These are phyloP conservation scores for Cinara cedri DNA, from an alignment of 2,888 invertebrate genomes.

Conservation along the genomic window DNA sequence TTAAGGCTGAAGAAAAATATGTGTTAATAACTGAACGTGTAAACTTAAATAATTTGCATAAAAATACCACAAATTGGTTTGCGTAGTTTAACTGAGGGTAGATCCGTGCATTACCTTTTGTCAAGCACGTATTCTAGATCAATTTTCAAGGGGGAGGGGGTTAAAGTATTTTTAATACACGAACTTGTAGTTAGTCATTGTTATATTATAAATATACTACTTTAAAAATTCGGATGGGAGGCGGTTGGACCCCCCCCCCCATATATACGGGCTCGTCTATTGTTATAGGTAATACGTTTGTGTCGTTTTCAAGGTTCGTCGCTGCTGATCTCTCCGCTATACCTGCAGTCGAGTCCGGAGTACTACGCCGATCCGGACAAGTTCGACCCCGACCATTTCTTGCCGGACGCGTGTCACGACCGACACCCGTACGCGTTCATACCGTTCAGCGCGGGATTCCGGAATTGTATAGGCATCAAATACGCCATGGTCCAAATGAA, in stretches of 20 bases:
- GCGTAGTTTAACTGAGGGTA: too few species aligned
- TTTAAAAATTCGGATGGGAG: too few species aligned
- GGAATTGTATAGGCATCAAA: conserved; percentile 52
- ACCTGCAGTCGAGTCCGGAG: neutral
- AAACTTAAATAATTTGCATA: neutral
- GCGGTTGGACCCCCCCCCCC: too few species aligned
- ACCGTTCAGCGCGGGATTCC: conserved; percentile 64
- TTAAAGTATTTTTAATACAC: too few species aligned
- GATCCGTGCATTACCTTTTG: too few species aligned
- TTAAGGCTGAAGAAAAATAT: neutral
- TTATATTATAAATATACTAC: too few species aligned
- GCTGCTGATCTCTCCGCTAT: neutral
- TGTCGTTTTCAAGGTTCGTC: conserved; percentile 9
- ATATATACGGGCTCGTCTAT: too few species aligned
- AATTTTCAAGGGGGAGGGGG: too few species aligned
- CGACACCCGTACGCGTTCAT: conserved; percentile 65
- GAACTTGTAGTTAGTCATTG: too few species aligned
- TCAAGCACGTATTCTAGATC: too few species aligned
- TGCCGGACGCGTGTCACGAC: conserved; percentile 62
- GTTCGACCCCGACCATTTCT: conserved; percentile 61
- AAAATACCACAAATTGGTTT: too few species aligned
- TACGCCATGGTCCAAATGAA: conserved; percentile 53
- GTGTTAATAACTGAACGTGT: conserved; percentile 2
- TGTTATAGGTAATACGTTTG: too few species aligned
- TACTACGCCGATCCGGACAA: neutral